Base-by-base conservation (phyloP, 37 sponge, comb jelly and placozoan species). In the Amphimedon queenslandica region DNA sequence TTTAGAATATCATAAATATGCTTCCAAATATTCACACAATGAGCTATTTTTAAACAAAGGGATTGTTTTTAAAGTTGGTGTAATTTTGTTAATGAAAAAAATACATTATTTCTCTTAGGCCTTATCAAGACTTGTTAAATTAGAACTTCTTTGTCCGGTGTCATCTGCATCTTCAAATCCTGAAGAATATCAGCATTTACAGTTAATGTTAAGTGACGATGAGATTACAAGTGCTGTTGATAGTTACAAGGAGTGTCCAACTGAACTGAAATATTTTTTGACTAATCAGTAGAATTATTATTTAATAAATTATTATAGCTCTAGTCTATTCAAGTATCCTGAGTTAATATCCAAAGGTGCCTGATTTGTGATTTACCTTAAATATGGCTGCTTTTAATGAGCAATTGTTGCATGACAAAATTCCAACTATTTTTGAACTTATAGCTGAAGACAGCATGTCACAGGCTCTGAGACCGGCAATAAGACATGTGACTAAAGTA, bases 201-300 rank as follows among this genome's bases (percentile, higher is more conserved):
- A 53, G 28, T 64, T 88, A 34, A 42, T 66, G 37, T 25, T 92
- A 25, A 37, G 24, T 2, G 70, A 66, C 18, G 74, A 72, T 33
- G 78, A 92, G 51, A 47, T 87, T 2, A 2, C 13, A 1, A 34
- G 70, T 43, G 86, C 82, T 3, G 53, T 92, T 2, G 29, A 67
- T 42, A 75, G 21, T 34, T 88, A 88, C 58, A 68, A 63, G 1
- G 71, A 74, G 38, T 92, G 93, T 38, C 93, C 93, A 30, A 88
- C 89, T 3, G 85, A 83, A 6, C 61, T 60, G 23, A n/a, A 25
- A n/a, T 60, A 60, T n/a, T 60, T n/a, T n/a, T n/a, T n/a, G n/a
- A n/a, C n/a, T n/a, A n/a, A n/a, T n/a, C n/a, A n/a, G n/a, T n/a
- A n/a, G n/a, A n/a, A n/a, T n/a, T n/a, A n/a, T n/a, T n/a, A n/a